Percentiles rank a stretch among this genome's conserved stretches.
These are phyloP conservation scores for Agonopterix subpropinquella DNA, from an alignment of 2,888 invertebrate genomes.

Conservation along the genomic window DNA sequence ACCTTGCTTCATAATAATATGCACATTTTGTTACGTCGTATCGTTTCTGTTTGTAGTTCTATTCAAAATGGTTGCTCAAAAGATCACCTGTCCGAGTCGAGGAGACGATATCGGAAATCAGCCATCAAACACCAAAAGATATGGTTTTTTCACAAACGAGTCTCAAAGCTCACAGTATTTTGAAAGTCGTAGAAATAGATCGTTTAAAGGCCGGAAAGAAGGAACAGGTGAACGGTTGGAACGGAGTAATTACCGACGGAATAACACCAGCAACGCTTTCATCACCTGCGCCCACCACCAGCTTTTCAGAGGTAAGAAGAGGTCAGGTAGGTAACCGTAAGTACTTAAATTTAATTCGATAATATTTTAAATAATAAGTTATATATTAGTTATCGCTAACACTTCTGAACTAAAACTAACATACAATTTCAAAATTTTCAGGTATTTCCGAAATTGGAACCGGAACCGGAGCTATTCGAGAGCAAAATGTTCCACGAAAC, in stretches of 20 bases:
- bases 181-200: constrained; percentile 73
- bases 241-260: constrained; percentile 58
- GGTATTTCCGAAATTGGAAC: constrained; percentile 66
- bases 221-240: constrained; percentile 52
- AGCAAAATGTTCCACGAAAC: constrained; percentile 63
- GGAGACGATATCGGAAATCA: constrained; percentile 70
- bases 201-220: constrained; percentile 67
- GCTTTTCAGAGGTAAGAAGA: constrained; percentile 64
- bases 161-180: constrained; percentile 65
- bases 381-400: constrained; percentile 29
- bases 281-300: constrained; percentile 43
- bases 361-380: constrained; percentile 39
- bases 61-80: constrained; percentile 75
- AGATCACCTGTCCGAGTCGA: constrained; percentile 71
- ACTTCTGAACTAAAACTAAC: constrained; percentile 29
- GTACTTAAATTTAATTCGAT: constrained; percentile 36
- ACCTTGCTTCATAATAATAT: constrained; percentile 57
- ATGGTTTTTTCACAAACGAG: constrained; percentile 75
- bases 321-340: constrained; percentile 40
- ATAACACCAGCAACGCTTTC: constrained; percentile 35
- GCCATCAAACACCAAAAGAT: constrained; percentile 64
- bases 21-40: constrained; percentile 74
- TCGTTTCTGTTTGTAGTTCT: constrained; percentile 76
- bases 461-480: constrained; percentile 34
- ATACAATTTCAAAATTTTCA: constrained; percentile 44